phyloP scores from a whole-genome alignment of 2,888 invertebrate species.

The Eledone cirrhosa region DNA sequence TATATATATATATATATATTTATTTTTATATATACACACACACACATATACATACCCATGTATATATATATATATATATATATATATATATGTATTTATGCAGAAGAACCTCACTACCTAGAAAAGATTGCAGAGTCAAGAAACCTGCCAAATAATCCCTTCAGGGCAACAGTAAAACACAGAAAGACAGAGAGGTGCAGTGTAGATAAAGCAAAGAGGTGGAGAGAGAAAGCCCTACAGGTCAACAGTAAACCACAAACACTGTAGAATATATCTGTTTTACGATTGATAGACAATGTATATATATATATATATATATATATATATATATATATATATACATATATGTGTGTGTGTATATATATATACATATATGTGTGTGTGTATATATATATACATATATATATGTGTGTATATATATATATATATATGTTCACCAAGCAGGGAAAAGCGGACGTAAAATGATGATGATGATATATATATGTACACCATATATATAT shows the following conservation, averaged over 20 bases:
- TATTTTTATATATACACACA: neutral
- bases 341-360: neutral
- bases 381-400: neutral
- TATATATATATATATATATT: conserved; percentile 20
- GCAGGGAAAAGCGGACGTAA: neutral
- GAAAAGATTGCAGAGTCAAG: no score
- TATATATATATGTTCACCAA: neutral
- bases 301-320: neutral
- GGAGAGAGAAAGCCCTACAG: no score
- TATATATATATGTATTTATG: neutral
- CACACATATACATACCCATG: neutral
- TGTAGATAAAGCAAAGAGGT: no score
- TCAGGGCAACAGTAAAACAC: no score
- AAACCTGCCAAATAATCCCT: no score
- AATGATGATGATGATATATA: no score
- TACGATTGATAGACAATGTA: no score
- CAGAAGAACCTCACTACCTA: no score
- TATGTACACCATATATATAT: no score
- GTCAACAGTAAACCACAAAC: no score
- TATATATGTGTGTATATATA: neutral
- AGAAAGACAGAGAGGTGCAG: no score
- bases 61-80: neutral
- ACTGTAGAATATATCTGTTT: no score
- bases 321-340: neutral
- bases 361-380: neutral